Base-by-base conservation (phyloP, 2,888 invertebrate genomes). In the Galerucella nymphaeae region DNA sequence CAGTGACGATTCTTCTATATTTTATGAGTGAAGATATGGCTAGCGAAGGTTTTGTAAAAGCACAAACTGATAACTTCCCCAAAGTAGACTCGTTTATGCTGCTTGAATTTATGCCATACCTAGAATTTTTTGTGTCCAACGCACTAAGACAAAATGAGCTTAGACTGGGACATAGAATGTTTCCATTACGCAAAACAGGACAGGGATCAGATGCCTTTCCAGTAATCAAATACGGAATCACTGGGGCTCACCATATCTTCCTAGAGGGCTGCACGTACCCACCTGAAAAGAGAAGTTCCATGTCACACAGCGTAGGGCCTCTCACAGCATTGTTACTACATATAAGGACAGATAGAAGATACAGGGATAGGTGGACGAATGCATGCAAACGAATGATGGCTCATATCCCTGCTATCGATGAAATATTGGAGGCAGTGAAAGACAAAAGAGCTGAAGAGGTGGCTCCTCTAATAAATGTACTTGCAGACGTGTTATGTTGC, bases 31-130 rank as follows among this genome's bases (percentile, higher is more conserved):
- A n/a, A n/a, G n/a, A n/a, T n/a, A n/a, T n/a, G n/a, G n/a, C n/a
- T n/a, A n/a, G n/a, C n/a, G n/a, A n/a, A n/a, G n/a, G n/a, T n/a
- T n/a, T n/a, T n/a, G n/a, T n/a, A n/a, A n/a, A n/a, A n/a, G n/a
- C n/a, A n/a, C n/a, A n/a, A n/a, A n/a, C n/a, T n/a, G n/a, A n/a
- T n/a, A n/a, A n/a, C n/a, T n/a, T n/a, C n/a, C n/a, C n/a, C n/a
- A n/a, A n/a, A n/a, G n/a, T n/a, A n/a, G n/a, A n/a, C n/a, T n/a
- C n/a, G n/a, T n/a, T n/a, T n/a, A n/a, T n/a, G n/a, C n/a, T n/a
- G n/a, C n/a, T n/a, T n/a, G n/a, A n/a, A n/a, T n/a, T n/a, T 23
- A 64, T 66, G 50, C 59, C 71, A 3, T 57, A 57, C 20, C 57
- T 57, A 8, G 57, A 57, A 20, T 57, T 57, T 10, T 57, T 57